Conservation (phyloP, 1,140 invertebrate genomes). For the Drosophila subobscura region DNA sequence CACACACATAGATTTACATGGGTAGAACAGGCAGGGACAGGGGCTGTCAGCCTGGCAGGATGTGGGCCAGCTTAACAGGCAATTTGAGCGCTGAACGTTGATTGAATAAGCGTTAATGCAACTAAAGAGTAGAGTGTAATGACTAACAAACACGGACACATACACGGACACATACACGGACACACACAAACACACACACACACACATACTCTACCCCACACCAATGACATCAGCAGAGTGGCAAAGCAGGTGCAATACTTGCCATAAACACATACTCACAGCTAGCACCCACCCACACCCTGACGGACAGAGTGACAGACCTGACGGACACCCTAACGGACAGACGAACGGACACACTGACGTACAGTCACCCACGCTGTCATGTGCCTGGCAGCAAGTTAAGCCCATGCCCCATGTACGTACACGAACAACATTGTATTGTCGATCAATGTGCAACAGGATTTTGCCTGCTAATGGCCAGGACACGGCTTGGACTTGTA, state of each 20-base stretch:
- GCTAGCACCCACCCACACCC: background rate
- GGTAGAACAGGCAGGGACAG: background rate
- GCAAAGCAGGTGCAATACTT: slow-evolving; percentile 45
- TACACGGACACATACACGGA: background rate
- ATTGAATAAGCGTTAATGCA: slow-evolving; percentile 72
- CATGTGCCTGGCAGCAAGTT: too few species aligned
- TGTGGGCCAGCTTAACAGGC: slow-evolving; percentile 56
- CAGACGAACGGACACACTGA: slow-evolving; percentile 6
- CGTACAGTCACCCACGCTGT: too few species aligned
- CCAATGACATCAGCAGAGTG: slow-evolving; percentile 60
- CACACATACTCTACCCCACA: slow-evolving; percentile 1
- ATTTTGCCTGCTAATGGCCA: slow-evolving; percentile 64
- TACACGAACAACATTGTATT: slow-evolving; percentile 23
- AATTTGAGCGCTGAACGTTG: slow-evolving; percentile 66
- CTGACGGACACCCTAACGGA: slow-evolving; percentile 4
- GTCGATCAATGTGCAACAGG: slow-evolving; percentile 49
- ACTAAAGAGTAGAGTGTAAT: slow-evolving; percentile 36
- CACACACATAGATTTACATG: slow-evolving; percentile 3
- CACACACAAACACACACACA: slow-evolving; percentile 1
- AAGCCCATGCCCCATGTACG: background rate
- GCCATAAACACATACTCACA: slow-evolving; percentile 52
- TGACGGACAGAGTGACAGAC: slow-evolving; percentile 42
- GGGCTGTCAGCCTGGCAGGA: background rate
- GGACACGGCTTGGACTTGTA: slow-evolving; percentile 13
- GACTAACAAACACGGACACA: slow-evolving; percentile 15